Percentiles rank a stretch among this genome's conserved stretches.
Evolutionary conservation across 1,140 invertebrate genomes (phyloP).

Genomic region (Platyscapa corneri): DNA sequence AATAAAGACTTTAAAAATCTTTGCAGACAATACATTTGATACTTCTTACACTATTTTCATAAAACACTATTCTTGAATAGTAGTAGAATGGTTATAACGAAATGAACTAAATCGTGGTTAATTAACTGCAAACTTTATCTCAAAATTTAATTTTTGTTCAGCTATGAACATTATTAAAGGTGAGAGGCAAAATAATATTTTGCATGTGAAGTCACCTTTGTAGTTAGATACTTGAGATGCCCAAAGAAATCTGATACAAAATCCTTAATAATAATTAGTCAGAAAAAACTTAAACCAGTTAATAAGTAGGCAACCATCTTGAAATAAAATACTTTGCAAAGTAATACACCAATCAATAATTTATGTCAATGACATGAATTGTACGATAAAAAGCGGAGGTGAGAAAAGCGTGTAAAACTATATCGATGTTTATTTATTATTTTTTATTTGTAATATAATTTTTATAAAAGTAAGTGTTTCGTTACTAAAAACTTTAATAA

Average conservation of each 20-base stretch:
- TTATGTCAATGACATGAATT: background rate
- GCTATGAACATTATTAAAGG: conserved; percentile 49
- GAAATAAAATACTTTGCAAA: background rate
- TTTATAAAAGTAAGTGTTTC: too few relatives aligned
- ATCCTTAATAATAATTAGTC: conserved; percentile 40
- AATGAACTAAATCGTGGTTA: conserved; percentile 52
- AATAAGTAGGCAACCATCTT: background rate
- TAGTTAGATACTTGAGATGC: conserved; percentile 35
- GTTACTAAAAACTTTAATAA: too few relatives aligned
- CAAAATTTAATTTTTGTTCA: conserved; percentile 55
- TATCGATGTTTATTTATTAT: too few relatives aligned
- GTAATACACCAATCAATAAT: background rate
- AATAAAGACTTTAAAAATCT: too few relatives aligned
- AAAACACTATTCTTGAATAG: too few relatives aligned
- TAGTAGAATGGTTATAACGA: too few relatives aligned
- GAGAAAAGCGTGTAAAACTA: too few relatives aligned
- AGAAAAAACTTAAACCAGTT: background rate
- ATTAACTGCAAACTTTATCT: conserved; percentile 59
- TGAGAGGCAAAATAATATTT: conserved; percentile 34
- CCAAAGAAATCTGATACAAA: too few relatives aligned
- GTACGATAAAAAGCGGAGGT: background rate
- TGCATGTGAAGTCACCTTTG: conserved; percentile 52
- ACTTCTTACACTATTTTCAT: too few relatives aligned
- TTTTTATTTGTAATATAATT: too few relatives aligned
- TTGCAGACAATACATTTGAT: too few relatives aligned